These are phyloP conservation scores for Antedon mediterranea DNA, from an alignment of 53 echinoderm and acorn worm species.

Conservation along the genomic window DNA sequence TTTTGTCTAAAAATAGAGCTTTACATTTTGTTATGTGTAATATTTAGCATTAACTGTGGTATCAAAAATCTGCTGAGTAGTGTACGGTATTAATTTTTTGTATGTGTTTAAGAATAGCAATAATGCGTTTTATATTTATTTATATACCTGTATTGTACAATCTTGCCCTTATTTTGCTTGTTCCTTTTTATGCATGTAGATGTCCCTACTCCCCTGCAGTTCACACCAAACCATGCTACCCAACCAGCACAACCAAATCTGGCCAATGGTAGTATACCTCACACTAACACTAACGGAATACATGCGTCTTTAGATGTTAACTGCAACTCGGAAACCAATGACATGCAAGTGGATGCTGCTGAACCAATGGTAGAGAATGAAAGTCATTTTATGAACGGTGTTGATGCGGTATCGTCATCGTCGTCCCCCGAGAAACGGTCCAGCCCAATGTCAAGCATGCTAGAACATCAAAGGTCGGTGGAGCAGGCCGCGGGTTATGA, in stretches of 20 bases:
- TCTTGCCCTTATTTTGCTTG: too few relatives aligned
- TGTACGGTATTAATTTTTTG: too few relatives aligned
- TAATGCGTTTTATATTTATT: too few relatives aligned
- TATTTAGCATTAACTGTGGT: too few relatives aligned
- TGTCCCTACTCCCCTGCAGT: neutral
- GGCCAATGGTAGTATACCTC: neutral
- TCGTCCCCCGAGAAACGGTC: neutral
- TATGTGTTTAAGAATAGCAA: too few relatives aligned
- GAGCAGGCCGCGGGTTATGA: conserved; percentile 24
- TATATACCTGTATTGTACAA: too few relatives aligned
- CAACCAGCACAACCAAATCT: neutral
- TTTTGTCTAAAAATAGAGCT: too few relatives aligned
- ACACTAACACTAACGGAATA: neutral
- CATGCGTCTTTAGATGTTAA: neutral
- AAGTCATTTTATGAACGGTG: neutral
- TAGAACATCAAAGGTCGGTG: conserved; percentile 26
- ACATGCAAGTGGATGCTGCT: neutral
- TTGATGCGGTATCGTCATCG: neutral
- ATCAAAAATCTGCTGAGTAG: too few relatives aligned
- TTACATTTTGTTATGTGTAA: too few relatives aligned
- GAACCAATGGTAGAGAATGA: neutral
- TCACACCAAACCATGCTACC: neutral
- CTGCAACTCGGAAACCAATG: neutral
- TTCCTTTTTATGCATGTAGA: neutral
- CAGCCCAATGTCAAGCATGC: neutral